These are phyloP conservation scores for Odontocerum albicorne DNA, from an alignment of 2,888 invertebrate species.

Conservation along the genomic window DNA sequence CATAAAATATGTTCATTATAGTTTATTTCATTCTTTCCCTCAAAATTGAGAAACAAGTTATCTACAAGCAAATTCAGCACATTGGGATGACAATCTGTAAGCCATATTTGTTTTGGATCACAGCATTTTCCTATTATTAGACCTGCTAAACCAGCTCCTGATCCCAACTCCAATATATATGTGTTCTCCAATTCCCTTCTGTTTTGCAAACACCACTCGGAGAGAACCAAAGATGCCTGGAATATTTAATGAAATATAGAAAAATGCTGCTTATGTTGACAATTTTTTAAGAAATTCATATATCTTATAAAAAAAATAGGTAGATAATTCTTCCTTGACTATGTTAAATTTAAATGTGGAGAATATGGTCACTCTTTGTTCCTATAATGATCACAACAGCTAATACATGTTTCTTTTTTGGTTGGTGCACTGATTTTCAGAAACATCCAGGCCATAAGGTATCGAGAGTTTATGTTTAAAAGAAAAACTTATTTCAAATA, in stretches of 20 bases:
- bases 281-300: no score
- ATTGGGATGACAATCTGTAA: slow-evolving; percentile 70
- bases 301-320: no score
- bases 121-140: slow-evolving; percentile 61
- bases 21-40: slow-evolving; percentile 19
- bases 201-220: slow-evolving; percentile 70
- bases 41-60: slow-evolving; percentile 66
- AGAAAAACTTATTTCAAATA: no score
- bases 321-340: no score
- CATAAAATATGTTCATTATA: not conserved
- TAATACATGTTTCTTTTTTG: no score
- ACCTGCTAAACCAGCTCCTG: slow-evolving; percentile 76
- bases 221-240: slow-evolving; percentile 69
- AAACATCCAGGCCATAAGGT: no score
- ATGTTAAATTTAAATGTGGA: no score
- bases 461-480: no score
- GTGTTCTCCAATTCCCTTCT: slow-evolving; percentile 54
- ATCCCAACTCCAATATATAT: slow-evolving; percentile 71
- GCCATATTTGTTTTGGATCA: slow-evolving; percentile 54
- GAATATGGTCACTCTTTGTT: no score
- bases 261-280: no score
- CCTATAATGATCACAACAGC: no score
- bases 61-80: slow-evolving; percentile 65
- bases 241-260: slow-evolving; percentile 39
- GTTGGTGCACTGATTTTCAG: no score